Base-by-base conservation (phyloP, 2,113 vertebrate species). In the Alectura lathami region DNA sequence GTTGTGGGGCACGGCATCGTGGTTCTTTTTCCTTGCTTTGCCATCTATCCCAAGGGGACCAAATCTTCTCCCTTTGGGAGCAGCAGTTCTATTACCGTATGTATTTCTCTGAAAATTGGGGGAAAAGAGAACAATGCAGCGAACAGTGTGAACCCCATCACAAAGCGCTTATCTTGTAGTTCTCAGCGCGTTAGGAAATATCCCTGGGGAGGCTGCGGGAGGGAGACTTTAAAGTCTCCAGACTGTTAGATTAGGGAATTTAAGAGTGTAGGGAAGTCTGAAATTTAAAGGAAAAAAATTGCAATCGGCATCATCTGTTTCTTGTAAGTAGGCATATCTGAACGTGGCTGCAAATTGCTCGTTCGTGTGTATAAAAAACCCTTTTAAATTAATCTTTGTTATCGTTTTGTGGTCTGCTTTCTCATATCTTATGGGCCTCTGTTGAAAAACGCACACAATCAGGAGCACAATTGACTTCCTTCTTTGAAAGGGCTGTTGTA, bases 381-480 rank as follows among this genome's bases (percentile, higher is more conserved):
- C 42, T 81, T 81, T 74, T 47, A 83, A 54, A 77, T 62, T 42
- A 77, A 59, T 86, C 26, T 67, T 74, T 73, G 22, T 47, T 83
- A 47, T 54, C 11, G 59, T 76, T 91, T 54, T 68, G 34, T 80
- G 42, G 42, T 63, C 60, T 2, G 2, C 23, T 91, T 90, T 88
- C 80, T 92, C 34, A 16, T 72, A 24, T 48, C 51, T 79, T 30
- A 34, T 17, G 53, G 76, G 67, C 34, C 27, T 86, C 17, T 51
- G 34, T 2, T 86, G 51, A 72, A 93, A 88, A 92, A 30, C 38
- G 67, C 30, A 64, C 78, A 91, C 88, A 86, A 69, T 30, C 73
- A 62, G 68, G 62, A 94, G 80, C 68, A 92, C 69, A 92, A 95
- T 68, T 42, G 69, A 78, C 77, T 95, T 96, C 83, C 91, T 73